Conservation (phyloP, 2,888 invertebrate genomes). For the Crossocerus cetratus region DNA sequence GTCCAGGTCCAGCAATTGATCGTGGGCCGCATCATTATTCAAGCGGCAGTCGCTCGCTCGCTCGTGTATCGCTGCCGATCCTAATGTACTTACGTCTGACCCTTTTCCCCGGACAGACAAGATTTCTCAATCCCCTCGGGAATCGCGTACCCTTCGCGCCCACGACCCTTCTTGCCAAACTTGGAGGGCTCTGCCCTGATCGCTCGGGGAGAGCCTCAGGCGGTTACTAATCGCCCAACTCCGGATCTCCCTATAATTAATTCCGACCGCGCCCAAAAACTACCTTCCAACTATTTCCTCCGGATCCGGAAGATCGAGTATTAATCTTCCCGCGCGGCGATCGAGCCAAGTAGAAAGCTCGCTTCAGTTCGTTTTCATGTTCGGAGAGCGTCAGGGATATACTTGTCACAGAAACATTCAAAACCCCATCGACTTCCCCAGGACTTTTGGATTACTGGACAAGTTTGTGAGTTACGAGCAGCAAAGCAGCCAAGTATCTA, state of each 20-base stretch:
- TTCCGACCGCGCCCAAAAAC: conserved; percentile 1
- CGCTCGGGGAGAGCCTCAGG: not conserved
- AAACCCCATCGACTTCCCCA: conserved; percentile 35
- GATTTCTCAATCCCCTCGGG: conserved; percentile 13
- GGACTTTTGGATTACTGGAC: conserved; percentile 48
- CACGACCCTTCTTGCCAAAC: not conserved
- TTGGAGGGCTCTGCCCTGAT: not conserved
- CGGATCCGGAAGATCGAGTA: not conserved
- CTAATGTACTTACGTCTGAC: not conserved
- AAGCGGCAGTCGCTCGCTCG: not conserved
- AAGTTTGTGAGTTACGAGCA: conserved; percentile 53
- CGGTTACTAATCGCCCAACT: conserved; percentile 17
- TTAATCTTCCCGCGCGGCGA: not conserved
- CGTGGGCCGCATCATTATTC: not conserved
- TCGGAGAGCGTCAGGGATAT: not conserved
- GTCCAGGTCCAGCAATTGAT: not conserved
- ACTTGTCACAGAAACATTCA: conserved; percentile 19
- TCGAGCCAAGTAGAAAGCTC: not conserved
- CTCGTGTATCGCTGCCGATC: not conserved
- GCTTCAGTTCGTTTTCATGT: not conserved
- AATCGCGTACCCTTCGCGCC: not conserved
- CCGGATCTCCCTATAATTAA: conserved; percentile 21
- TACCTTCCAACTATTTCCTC: not conserved
- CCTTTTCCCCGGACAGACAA: conserved; percentile 10
- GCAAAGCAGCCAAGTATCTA: conserved; percentile 48